Percentiles rank a stretch among this genome's conserved stretches.
These are phyloP conservation scores for Sinocyclocheilus anshuiensis DNA, from an alignment of 2,113 vertebrate genomes.

Conservation along the genomic window DNA sequence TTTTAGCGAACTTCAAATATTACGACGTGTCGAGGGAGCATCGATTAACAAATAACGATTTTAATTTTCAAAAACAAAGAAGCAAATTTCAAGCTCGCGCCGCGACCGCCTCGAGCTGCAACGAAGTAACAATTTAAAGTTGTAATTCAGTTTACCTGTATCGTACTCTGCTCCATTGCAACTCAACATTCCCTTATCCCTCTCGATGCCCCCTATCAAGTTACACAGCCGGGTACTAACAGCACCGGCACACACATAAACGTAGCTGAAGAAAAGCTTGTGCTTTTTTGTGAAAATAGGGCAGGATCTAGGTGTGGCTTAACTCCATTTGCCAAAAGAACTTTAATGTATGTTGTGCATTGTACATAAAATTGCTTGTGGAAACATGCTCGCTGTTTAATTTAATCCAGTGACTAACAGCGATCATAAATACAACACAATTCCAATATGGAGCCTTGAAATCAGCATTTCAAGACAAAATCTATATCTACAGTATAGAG, in stretches of 20 bases:
- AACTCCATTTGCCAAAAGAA: slow-evolving; percentile 69
- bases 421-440: not conserved
- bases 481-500: slow-evolving; percentile 41
- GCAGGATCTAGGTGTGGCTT: slow-evolving; percentile 77
- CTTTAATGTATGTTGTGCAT: slow-evolving; percentile 27
- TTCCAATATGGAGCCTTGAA: slow-evolving; percentile 31
- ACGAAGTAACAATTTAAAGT: slow-evolving; percentile 63
- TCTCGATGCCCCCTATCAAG: slow-evolving; percentile 74
- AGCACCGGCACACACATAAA: slow-evolving; percentile 76
- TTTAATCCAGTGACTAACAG: not conserved
- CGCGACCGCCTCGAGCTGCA: slow-evolving; percentile 39
- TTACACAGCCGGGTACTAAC: slow-evolving; percentile 79
- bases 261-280: slow-evolving; percentile 62
- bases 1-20: slow-evolving; percentile 52
- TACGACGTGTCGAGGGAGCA: slow-evolving; percentile 13
- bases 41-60: slow-evolving; percentile 29
- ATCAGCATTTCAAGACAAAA: slow-evolving; percentile 19
- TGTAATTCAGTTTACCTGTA: slow-evolving; percentile 76
- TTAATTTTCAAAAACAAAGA: not conserved
- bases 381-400: slow-evolving; percentile 20
- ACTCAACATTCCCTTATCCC: slow-evolving; percentile 79
- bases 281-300: slow-evolving; percentile 65
- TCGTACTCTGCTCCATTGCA: slow-evolving; percentile 83
- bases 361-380: slow-evolving; percentile 11
- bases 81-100: slow-evolving; percentile 1